Evolutionary conservation across 2,888 invertebrate genomes (phyloP).

Genomic region (Amiota communis): DNA sequence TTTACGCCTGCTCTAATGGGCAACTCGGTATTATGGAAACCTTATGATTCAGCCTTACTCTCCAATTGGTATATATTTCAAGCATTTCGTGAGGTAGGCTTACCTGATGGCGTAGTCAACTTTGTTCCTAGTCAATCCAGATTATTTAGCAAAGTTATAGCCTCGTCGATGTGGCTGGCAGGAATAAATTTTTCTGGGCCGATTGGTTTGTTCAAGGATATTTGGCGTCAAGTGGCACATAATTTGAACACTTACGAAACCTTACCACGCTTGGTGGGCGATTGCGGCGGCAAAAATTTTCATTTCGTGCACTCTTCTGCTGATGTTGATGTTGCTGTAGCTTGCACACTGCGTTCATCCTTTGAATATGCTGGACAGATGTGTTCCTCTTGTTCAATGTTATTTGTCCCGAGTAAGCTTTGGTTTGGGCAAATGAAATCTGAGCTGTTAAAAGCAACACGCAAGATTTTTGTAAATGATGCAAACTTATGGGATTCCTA

Average conservation of each 20-base stretch:
- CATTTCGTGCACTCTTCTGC: constrained; percentile 96
- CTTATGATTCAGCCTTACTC: constrained; percentile 94
- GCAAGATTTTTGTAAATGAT: constrained; percentile 88
- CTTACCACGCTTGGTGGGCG: constrained; percentile 93
- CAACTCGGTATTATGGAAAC: constrained; percentile 96
- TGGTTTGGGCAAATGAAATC: constrained; percentile 76
- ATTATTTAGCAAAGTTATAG: constrained; percentile 90
- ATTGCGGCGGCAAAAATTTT: constrained; percentile 99
- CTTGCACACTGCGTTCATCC: constrained; percentile 88
- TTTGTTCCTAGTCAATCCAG: constrained; percentile 96
- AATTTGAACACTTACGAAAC: constrained; percentile 87
- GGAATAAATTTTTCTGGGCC: constrained; percentile 99
- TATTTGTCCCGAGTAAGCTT: constrained; percentile 92
- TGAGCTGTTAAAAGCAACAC: constrained; percentile 80
- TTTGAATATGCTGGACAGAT: constrained; percentile 99
- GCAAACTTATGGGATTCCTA: constrained; percentile 85
- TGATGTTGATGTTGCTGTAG: constrained; percentile 84
- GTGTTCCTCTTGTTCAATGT: constrained; percentile 96
- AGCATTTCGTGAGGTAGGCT: constrained; percentile 93
- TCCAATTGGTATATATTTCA: constrained; percentile 95
- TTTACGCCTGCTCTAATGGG: constrained; percentile 92
- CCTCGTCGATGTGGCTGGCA: constrained; percentile 85
- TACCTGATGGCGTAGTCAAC: constrained; percentile 96
- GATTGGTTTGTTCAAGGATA: constrained; percentile 89
- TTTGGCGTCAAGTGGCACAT: constrained; percentile 92